These are phyloP conservation scores for Griposia aprilina DNA, from an alignment of 2,888 invertebrate species.

Conservation along the genomic window DNA sequence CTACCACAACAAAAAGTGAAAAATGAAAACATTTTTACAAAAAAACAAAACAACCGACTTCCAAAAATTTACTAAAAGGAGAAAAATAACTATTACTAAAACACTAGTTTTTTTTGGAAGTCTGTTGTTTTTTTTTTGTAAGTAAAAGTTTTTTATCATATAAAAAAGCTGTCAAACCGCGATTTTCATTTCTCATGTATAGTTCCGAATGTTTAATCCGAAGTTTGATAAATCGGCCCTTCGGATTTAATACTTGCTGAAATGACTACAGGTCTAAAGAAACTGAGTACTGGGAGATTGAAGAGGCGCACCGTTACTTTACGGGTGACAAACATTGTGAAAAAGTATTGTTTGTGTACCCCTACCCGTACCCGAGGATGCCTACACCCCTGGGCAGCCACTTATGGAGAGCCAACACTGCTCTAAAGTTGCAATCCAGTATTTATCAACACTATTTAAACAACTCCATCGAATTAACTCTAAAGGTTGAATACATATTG, in stretches of 20 bases:
- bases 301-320: conserved; percentile 84
- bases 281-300: conserved; percentile 82
- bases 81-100: no score
- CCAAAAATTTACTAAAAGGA: no score
- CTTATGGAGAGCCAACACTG: conserved; percentile 79
- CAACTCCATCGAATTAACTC: conserved; percentile 76
- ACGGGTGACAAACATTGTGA: conserved; percentile 82
- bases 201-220: background rate
- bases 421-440: conserved; percentile 75
- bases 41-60: no score
- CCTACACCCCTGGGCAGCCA: conserved; percentile 76
- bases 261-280: conserved; percentile 75
- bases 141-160: no score
- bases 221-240: background rate
- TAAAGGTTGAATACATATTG: conserved; percentile 72
- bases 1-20: no score
- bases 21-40: no score
- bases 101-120: no score
- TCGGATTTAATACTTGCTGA: background rate
- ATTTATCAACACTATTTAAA: conserved; percentile 78
- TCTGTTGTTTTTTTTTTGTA: no score
- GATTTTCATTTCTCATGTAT: background rate
- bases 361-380: conserved; percentile 82
- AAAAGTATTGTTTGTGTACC: conserved; percentile 80
- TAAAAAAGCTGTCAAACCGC: background rate